A percentile compares a stretch with the other conserved stretches of the same genome.
These are phyloP conservation scores for Nymphalis c-album DNA, from an alignment of 2,888 invertebrate species.

Conservation along the genomic window DNA sequence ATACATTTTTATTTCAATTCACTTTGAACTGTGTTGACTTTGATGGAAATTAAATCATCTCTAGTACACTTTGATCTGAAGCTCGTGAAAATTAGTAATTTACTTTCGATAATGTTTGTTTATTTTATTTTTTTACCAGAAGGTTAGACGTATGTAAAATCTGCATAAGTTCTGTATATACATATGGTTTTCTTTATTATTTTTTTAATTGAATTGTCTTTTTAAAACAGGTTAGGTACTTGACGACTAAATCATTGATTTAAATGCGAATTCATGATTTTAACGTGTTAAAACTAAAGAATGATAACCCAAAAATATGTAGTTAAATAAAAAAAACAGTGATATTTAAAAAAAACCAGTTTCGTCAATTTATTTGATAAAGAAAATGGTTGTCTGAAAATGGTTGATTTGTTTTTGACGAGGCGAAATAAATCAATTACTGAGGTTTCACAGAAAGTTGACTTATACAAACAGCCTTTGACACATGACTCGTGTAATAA, in stretches of 20 bases:
- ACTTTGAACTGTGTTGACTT: constrained; percentile 1
- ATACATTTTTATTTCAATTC: not conserved
- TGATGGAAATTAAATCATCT: not conserved
- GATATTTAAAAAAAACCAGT: not conserved
- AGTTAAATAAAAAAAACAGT: too few relatives aligned
- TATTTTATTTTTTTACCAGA: not conserved
- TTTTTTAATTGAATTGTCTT: too few relatives aligned
- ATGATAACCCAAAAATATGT: too few relatives aligned
- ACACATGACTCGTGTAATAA: not conserved
- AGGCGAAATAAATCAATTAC: constrained; percentile 1
- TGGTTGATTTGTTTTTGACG: too few relatives aligned
- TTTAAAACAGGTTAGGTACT: too few relatives aligned
- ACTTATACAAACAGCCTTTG: not conserved
- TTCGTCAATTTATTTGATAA: not conserved
- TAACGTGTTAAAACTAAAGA: too few relatives aligned
- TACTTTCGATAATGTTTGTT: not conserved
- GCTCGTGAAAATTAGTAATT: not conserved
- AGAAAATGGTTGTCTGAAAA: too few relatives aligned
- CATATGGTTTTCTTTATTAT: too few relatives aligned
- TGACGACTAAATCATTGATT: too few relatives aligned
- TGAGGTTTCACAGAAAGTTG: constrained; percentile 12
- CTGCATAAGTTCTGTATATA: too few relatives aligned
- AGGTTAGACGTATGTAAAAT: not conserved
- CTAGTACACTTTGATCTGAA: constrained; percentile 4
- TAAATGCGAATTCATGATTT: too few relatives aligned